These are phyloP conservation scores for Heteropelma amictum DNA, from an alignment of 2,888 invertebrate species.

Conservation along the genomic window DNA sequence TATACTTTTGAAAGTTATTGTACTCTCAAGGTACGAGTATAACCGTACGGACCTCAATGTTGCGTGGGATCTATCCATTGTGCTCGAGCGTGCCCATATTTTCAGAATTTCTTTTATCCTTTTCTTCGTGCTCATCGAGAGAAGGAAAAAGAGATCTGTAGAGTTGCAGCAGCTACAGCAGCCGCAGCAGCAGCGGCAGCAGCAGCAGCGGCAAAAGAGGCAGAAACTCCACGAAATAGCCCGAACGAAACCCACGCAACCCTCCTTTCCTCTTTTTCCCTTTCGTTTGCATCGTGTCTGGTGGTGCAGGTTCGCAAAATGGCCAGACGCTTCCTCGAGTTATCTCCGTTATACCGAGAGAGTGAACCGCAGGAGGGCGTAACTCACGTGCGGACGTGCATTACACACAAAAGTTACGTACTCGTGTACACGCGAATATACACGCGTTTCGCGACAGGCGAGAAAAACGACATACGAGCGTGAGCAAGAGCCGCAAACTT, in stretches of 20 bases:
- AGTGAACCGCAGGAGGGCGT: slow-evolving; percentile 47
- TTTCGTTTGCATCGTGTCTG: slow-evolving; percentile 14
- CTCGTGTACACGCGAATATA: neutral
- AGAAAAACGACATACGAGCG: slow-evolving; percentile 35
- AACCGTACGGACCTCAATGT: slow-evolving; percentile 25
- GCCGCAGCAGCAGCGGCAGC: too few species aligned
- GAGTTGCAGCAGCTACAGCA: too few species aligned
- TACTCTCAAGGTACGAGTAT: slow-evolving; percentile 17
- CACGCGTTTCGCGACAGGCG: slow-evolving; percentile 12
- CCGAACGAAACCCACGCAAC: slow-evolving; percentile 47
- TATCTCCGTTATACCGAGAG: slow-evolving; percentile 19
- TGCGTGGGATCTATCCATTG: slow-evolving; percentile 56
- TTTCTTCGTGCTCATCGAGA: slow-evolving; percentile 35
- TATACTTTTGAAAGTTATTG: slow-evolving; percentile 29
- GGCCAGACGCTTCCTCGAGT: slow-evolving; percentile 45
- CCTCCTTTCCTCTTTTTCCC: neutral
- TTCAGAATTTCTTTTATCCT: slow-evolving; percentile 54
- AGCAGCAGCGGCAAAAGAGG: too few species aligned
- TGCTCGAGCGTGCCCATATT: slow-evolving; percentile 54
- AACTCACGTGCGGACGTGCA: slow-evolving; percentile 43
- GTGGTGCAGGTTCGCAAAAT: slow-evolving; percentile 42
- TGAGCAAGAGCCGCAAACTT: slow-evolving; percentile 28
- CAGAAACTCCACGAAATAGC: slow-evolving; percentile 43
- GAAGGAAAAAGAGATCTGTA: too few species aligned
- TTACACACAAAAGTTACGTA: slow-evolving; percentile 16